phyloP scores from a whole-genome alignment of 2,797 vertebrate species.

The Rhynchotus rufescens region DNA sequence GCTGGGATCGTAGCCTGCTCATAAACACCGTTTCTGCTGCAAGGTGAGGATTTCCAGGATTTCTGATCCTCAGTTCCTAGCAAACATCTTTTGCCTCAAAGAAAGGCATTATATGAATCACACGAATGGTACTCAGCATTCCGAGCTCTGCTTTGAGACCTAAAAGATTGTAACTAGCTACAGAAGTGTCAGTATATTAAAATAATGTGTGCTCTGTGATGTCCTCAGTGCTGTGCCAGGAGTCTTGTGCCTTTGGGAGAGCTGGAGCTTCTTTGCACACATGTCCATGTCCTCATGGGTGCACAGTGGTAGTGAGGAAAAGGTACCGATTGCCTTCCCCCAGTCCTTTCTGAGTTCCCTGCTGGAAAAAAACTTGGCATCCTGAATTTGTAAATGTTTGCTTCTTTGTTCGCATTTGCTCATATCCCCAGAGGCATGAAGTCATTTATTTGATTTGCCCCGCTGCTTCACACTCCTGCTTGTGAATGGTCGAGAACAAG shows the following conservation, averaged over 20 bases:
- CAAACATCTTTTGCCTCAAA: neutral
- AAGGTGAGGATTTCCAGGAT: neutral
- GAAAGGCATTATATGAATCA: neutral
- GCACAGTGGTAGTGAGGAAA: neutral
- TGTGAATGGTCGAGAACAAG: slow-evolving; percentile 48
- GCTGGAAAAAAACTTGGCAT: slow-evolving; percentile 21
- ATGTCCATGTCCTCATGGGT: rapidly evolving
- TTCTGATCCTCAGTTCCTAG: neutral
- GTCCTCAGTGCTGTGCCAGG: neutral
- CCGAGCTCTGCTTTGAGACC: neutral
- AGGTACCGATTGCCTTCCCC: neutral
- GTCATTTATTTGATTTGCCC: slow-evolving; percentile 50
- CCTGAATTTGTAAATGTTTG: slow-evolving; percentile 35
- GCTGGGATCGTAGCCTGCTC: neutral
- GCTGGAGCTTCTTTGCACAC: neutral
- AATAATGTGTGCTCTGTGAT: neutral
- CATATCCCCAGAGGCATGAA: slow-evolving; percentile 45
- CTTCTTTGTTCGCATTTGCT: slow-evolving; percentile 41
- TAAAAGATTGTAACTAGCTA: neutral
- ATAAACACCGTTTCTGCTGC: neutral
- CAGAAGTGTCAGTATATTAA: neutral
- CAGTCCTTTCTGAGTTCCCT: neutral
- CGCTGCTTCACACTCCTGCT: slow-evolving; percentile 3
- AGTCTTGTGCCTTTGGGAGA: neutral
- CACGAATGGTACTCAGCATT: neutral